These are phyloP conservation scores for Poeciliopsis turrubarensis DNA, from an alignment of 2,113 vertebrate species.

Conservation along the genomic window DNA sequence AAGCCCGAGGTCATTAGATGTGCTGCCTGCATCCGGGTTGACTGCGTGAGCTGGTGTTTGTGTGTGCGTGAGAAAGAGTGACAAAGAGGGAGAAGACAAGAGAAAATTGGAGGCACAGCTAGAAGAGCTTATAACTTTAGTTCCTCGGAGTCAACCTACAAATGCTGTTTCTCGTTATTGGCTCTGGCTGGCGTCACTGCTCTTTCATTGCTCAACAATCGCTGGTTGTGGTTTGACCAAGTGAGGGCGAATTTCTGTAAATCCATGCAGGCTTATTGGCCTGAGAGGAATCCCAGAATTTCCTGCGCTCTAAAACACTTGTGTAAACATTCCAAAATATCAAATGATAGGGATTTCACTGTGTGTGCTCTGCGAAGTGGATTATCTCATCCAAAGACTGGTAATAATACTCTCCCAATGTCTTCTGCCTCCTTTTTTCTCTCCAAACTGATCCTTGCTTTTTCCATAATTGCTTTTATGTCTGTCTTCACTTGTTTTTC, in stretches of 20 bases:
- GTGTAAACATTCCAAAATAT: slow-evolving; percentile 79
- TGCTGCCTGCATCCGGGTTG: slow-evolving; percentile 33
- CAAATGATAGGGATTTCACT: slow-evolving; percentile 74
- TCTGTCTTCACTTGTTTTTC: slow-evolving; percentile 11
- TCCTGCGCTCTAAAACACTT: slow-evolving; percentile 73
- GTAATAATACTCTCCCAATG: slow-evolving; percentile 60
- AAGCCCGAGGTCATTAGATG: slow-evolving; percentile 78
- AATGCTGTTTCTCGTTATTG: slow-evolving; percentile 67
- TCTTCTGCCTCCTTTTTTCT: slow-evolving; percentile 51
- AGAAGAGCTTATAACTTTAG: slow-evolving; percentile 64
- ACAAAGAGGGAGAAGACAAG: slow-evolving; percentile 14
- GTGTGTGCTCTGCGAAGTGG: slow-evolving; percentile 50
- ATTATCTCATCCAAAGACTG: slow-evolving; percentile 67
- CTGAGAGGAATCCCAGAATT: slow-evolving; percentile 71
- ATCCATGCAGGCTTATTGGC: slow-evolving; percentile 58
- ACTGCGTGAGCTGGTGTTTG: slow-evolving; percentile 19
- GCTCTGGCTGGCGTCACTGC: slow-evolving; percentile 21
- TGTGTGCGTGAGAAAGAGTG: slow-evolving; percentile 22
- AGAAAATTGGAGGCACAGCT: slow-evolving; percentile 38
- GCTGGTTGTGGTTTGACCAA: slow-evolving; percentile 63
- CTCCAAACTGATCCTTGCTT: slow-evolving; percentile 15
- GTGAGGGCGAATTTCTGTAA: slow-evolving; percentile 52
- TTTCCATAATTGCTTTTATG: slow-evolving; percentile 7
- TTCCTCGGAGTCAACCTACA: slow-evolving; percentile 68
- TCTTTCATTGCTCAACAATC: slow-evolving; percentile 52